phyloP scores from a whole-genome alignment of 2,113 vertebrate genomes.

The Colinus virginianus region DNA sequence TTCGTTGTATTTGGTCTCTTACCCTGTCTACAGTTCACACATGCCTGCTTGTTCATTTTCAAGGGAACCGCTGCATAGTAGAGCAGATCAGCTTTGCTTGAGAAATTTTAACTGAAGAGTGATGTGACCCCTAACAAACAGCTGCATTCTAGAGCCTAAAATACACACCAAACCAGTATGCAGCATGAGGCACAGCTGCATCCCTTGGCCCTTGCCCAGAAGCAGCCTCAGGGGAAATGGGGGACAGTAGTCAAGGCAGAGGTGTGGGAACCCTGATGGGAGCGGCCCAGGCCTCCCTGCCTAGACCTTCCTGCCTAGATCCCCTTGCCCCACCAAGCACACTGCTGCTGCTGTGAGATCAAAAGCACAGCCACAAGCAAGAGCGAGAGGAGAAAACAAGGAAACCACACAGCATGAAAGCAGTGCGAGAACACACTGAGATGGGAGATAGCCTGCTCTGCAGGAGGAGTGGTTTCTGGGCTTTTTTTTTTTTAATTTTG shows the following conservation, averaged over 20 bases:
- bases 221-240: background rate
- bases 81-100: background rate
- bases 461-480: background rate
- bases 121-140: background rate
- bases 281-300: background rate
- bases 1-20: background rate
- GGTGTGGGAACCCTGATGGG: background rate
- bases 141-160: background rate
- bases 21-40: background rate
- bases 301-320: fast-evolving
- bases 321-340: background rate
- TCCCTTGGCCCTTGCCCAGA: background rate
- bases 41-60: background rate
- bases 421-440: background rate
- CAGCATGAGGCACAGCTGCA: background rate
- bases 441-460: background rate
- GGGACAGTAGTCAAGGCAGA: background rate
- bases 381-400: conserved; percentile 27
- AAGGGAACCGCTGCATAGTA: background rate
- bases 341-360: conserved; percentile 28
- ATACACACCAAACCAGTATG: background rate
- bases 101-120: background rate
- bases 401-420: conserved; percentile 42
- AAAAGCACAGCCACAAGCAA: conserved; percentile 65
- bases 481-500: background rate